Evolutionary conservation across 2,113 vertebrate genomes (phyloP), one percentile per base, ranked within the genome.

Genomic region (Peucedramus taeniatus): DNA sequence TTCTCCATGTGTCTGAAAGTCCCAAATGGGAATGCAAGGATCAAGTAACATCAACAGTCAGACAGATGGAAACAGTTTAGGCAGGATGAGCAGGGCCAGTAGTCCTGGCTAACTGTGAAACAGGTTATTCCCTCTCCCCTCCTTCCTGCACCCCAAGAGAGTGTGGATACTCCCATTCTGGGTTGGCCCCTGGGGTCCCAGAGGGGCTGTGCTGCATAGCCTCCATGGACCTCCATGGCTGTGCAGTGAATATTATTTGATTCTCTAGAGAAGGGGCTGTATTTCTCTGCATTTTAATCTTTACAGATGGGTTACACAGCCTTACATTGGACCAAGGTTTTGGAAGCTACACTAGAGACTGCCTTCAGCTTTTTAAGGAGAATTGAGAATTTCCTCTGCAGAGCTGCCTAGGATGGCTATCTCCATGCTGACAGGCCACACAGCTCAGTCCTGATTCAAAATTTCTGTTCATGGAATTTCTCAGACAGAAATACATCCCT

Each of bases 351-450:
- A 21, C 0, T 81, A 47, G 39, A 74, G 14, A 19, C 35, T 63
- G 30, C 26, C 37, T 68, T 40, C 44, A 83, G 37, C 27, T 78
- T 81, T 92, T 83, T 39, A 78, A 76, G 51, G 30, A 78, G 50
- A 95, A 78, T 6, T 33, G 56, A 83, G 61, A 72, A 19, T 57
- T 68, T 82, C 14, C 9, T 24, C 31, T 69, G 45, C 40, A 90
- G 44, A 63, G n/a, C 8, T 56, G 26, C 23, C 37, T 39, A 63
- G 35, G 35, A 68, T 47, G 19, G 30, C 11, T 68, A 7, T 10
- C 24, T 75, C 53, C 35, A 44, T 1, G 3, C 44, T 44, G 13
- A 28, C 0, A 7, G 17, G 37, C 5, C 47, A 42, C 1, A 3
- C 6, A 30, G 9, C 9, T 84, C 61, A 72, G n/a, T 39, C 19